phyloP scores from a whole-genome alignment of 1,140 invertebrate genomes.

The Lasioglossum albipes region DNA sequence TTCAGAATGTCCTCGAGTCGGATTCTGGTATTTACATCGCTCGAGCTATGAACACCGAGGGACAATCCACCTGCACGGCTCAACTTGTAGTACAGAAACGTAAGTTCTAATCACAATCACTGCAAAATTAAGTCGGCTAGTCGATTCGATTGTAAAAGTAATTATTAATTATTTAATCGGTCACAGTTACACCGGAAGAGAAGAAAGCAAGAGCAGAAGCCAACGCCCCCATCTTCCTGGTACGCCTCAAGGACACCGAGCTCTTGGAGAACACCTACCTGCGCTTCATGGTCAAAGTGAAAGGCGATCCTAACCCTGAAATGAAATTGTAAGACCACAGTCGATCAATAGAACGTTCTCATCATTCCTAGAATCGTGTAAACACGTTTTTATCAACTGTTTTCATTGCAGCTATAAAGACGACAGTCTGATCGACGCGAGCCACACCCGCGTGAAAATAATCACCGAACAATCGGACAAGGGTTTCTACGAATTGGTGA shows the following conservation, averaged over 20 bases:
- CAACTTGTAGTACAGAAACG: constrained; percentile 91
- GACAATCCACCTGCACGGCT: constrained; percentile 90
- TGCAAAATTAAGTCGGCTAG: too few relatives aligned
- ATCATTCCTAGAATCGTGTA: neutral
- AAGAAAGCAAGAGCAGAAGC: constrained; percentile 85
- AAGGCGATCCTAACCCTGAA: constrained; percentile 91
- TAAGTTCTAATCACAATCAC: constrained; percentile 78
- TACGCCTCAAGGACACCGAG: constrained; percentile 92
- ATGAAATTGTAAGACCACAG: constrained; percentile 89
- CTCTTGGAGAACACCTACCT: constrained; percentile 92
- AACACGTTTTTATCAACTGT: constrained; percentile 18
- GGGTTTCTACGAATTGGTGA: constrained; percentile 94
- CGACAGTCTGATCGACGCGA: constrained; percentile 85
- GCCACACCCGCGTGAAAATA: constrained; percentile 87
- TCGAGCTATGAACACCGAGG: constrained; percentile 90
- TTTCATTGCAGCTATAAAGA: constrained; percentile 88
- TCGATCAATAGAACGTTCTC: neutral
- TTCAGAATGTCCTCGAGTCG: constrained; percentile 89
- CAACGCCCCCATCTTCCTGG: constrained; percentile 89
- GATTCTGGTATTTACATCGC: constrained; percentile 96
- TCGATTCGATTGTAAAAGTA: too few relatives aligned
- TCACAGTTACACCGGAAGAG: constrained; percentile 86
- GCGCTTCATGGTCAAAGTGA: constrained; percentile 93
- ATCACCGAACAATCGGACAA: constrained; percentile 87
- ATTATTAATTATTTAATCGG: neutral